Conservation (phyloP, 2,888 invertebrate species). For the Andrena flavipes region DNA sequence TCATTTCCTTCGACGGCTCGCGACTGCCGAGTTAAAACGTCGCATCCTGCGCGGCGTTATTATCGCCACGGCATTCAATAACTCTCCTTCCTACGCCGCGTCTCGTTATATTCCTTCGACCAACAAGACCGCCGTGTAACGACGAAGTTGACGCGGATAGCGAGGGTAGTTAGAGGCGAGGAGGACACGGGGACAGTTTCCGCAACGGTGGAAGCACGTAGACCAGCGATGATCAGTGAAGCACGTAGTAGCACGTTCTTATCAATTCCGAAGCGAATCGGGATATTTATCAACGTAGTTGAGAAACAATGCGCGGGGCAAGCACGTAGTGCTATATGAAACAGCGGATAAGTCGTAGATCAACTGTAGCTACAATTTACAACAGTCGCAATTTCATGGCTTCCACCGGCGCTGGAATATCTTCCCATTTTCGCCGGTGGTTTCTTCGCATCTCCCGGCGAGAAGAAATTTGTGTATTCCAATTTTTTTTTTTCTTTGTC, state of each 20-base stretch:
- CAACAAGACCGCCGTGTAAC: no score
- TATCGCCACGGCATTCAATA: no score
- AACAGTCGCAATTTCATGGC: not conserved
- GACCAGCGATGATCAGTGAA: not conserved
- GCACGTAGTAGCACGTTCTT: not conserved
- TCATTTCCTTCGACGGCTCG: constrained; percentile 21
- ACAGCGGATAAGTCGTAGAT: not conserved
- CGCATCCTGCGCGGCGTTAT: not conserved
- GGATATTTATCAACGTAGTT: not conserved
- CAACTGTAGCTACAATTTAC: not conserved
- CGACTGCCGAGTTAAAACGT: not conserved
- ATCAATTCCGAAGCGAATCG: not conserved
- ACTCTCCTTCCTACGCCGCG: no score
- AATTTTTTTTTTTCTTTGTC: not conserved
- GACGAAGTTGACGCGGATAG: no score
- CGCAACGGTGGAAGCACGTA: no score
- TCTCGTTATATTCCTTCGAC: no score
- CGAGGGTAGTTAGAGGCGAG: no score
- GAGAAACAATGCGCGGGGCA: no score
- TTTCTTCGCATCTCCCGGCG: no score
- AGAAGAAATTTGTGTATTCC: not conserved
- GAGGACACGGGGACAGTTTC: no score
- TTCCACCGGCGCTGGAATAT: not conserved
- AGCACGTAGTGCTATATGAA: not conserved
- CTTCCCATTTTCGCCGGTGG: not conserved